A percentile compares a stretch with the other conserved stretches of the same genome.
These are phyloP conservation scores for Scalopus aquaticus DNA, from an alignment of 2,113 vertebrate species.

Conservation along the genomic window DNA sequence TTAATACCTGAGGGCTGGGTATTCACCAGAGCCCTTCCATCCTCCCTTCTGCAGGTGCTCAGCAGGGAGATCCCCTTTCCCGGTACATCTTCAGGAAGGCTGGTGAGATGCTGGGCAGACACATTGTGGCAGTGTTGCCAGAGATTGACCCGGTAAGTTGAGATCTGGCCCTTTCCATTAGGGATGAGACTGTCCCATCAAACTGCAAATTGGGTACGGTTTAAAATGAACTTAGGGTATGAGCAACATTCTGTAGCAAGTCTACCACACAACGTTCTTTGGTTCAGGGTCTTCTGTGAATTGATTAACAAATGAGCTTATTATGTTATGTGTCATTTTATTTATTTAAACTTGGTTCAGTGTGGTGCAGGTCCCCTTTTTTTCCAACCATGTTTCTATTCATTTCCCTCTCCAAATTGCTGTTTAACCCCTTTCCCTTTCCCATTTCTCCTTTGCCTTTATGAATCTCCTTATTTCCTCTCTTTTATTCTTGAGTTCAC, in stretches of 20 bases:
- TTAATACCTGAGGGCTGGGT: too few species aligned
- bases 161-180: neutral
- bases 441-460: neutral
- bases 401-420: neutral
- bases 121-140: conserved; percentile 92
- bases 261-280: neutral
- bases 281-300: neutral
- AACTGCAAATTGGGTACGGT: neutral
- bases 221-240: neutral
- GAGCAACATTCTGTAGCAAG: neutral
- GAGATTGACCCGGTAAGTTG: conserved; percentile 87
- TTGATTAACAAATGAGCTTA: fast-evolving
- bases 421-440: neutral
- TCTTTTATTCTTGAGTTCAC: neutral
- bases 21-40: neutral
- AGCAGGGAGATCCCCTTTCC: conserved; percentile 90
- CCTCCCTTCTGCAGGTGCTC: conserved; percentile 86
- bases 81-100: conserved; percentile 87
- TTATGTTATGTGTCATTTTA: neutral
- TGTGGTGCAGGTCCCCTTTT: neutral
- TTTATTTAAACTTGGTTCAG: neutral
- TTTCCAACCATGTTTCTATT: neutral
- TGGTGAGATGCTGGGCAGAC: conserved; percentile 90
- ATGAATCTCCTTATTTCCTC: neutral
- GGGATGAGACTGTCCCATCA: neutral